phyloP scores from a whole-genome alignment of 2,888 invertebrate species.

The Caenorhabditis auriculariae region DNA sequence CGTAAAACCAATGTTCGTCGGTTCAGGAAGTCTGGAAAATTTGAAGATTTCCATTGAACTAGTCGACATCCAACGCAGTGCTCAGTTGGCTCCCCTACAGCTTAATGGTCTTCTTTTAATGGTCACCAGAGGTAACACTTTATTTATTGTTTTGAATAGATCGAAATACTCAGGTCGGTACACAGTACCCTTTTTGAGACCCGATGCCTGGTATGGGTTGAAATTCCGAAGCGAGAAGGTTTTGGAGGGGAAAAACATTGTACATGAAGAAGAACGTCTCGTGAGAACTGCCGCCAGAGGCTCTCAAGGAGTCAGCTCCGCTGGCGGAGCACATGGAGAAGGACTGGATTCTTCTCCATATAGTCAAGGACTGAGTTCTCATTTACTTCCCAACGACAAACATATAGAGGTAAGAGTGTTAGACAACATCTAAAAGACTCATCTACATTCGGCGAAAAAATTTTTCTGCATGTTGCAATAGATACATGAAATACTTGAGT shows the following conservation, averaged over 20 bases:
- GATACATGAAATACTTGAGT: too few relatives aligned
- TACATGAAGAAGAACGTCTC: conserved; percentile 31
- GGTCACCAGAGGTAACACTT: conserved; percentile 49
- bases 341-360: background rate
- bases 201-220: conserved; percentile 58
- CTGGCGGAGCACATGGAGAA: background rate
- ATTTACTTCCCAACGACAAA: background rate
- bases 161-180: conserved; percentile 47
- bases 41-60: conserved; percentile 49
- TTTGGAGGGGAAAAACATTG: conserved; percentile 16
- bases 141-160: background rate
- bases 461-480: background rate
- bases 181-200: conserved; percentile 59
- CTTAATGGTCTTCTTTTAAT: conserved; percentile 53
- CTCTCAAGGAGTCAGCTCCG: background rate
- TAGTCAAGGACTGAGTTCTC: background rate
- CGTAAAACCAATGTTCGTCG: background rate
- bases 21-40: conserved; percentile 37
- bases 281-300: conserved; percentile 20
- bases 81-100: conserved; percentile 50
- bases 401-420: too few relatives aligned
- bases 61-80: conserved; percentile 51
- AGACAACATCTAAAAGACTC: too few relatives aligned
- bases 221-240: conserved; percentile 35
- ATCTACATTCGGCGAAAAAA: too few relatives aligned